phyloP scores from a whole-genome alignment of 2,113 vertebrate species.

The Vombatus ursinus region DNA sequence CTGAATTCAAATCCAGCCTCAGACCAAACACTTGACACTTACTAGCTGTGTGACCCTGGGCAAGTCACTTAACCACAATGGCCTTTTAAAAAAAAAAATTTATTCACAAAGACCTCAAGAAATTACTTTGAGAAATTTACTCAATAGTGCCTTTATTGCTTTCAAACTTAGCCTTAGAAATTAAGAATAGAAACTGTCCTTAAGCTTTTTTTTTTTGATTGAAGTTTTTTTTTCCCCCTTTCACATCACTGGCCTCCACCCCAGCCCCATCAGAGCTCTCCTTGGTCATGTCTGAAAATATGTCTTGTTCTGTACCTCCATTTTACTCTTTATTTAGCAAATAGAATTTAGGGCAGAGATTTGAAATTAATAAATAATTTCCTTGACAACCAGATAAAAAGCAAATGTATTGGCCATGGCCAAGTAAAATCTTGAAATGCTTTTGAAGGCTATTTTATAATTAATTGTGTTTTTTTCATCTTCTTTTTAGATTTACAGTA shows the following conservation, averaged over 20 bases:
- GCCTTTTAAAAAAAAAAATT: no score
- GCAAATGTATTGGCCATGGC: not conserved
- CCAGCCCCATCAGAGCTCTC: not conserved
- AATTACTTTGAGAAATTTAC: not conserved
- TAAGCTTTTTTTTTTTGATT: not conserved
- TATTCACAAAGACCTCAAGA: not conserved
- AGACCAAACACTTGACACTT: no score
- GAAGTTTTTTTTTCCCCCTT: no score
- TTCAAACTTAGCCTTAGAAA: not conserved
- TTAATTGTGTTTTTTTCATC: slow-evolving; percentile 50
- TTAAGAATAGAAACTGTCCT: not conserved
- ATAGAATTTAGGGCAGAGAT: not conserved
- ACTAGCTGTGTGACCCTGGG: no score
- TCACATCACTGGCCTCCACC: not conserved
- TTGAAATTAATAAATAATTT: not conserved
- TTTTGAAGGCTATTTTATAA: slow-evolving; percentile 42
- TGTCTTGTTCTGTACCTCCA: not conserved
- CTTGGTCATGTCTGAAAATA: not conserved
- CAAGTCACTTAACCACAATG: no score
- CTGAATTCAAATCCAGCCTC: no score
- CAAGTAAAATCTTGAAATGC: slow-evolving; percentile 24
- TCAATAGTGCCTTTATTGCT: not conserved
- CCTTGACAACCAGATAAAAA: not conserved
- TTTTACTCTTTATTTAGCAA: not conserved
- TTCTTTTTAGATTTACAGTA: slow-evolving; percentile 94